A percentile compares a stretch with the other conserved stretches of the same genome.
Evolutionary conservation across 1,140 invertebrate genomes (phyloP).

Genomic region (Agrilus planipennis): DNA sequence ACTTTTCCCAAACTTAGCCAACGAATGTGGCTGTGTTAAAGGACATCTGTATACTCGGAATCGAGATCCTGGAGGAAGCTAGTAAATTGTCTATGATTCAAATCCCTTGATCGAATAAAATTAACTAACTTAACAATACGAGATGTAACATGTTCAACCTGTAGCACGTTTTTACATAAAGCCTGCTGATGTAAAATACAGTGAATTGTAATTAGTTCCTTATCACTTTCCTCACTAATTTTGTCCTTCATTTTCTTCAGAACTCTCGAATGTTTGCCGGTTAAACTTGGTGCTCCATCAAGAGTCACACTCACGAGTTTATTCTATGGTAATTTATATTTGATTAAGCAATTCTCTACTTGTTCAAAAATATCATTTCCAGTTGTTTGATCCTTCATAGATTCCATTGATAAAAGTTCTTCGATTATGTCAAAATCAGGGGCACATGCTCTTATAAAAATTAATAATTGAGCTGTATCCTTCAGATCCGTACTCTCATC

Average conservation of each 20-base stretch:
- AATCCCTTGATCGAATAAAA: background rate
- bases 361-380: slow-evolving; percentile 10
- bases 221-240: slow-evolving; percentile 1
- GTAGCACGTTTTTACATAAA: background rate
- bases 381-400: slow-evolving; percentile 18
- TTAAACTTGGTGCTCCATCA: slow-evolving; percentile 25
- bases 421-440: slow-evolving; percentile 22
- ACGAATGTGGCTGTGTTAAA: no score
- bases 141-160: background rate
- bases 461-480: slow-evolving; percentile 22
- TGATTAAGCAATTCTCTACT: slow-evolving; percentile 8
- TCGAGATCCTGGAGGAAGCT: no score
- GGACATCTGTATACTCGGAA: no score
- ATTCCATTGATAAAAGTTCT: slow-evolving; percentile 20
- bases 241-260: slow-evolving; percentile 4
- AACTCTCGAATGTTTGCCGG: slow-evolving; percentile 13
- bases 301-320: slow-evolving; percentile 17
- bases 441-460: slow-evolving; percentile 22
- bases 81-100: background rate
- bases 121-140: no score
- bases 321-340: no score
- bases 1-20: no score
- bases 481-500: slow-evolving; percentile 16
- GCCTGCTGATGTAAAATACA: background rate
- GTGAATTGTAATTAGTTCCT: background rate